Evolutionary conservation across 2,113 vertebrate species (phyloP).

Genomic region (Sinocyclocheilus anshuiensis): DNA sequence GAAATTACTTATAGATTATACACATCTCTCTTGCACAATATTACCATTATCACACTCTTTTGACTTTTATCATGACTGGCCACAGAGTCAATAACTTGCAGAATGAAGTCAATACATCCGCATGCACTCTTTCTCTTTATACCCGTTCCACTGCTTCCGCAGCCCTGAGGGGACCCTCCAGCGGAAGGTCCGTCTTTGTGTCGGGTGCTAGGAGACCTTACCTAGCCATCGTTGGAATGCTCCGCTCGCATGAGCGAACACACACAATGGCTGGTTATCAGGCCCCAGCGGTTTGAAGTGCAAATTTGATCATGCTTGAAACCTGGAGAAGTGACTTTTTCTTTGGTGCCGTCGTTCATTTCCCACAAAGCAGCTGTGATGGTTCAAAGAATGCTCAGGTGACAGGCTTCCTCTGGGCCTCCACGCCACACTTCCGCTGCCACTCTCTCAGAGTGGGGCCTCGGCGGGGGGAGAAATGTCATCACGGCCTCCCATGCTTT

Average conservation of each 20-base stretch:
- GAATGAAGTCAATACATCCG: not conserved
- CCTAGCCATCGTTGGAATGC: constrained; percentile 44
- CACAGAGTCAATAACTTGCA: not conserved
- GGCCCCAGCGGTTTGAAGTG: constrained; percentile 71
- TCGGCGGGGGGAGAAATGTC: not conserved
- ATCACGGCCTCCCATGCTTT: constrained; percentile 5
- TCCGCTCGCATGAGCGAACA: constrained; percentile 60
- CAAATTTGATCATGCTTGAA: constrained; percentile 77
- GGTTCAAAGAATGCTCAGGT: constrained; percentile 46
- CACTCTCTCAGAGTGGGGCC: not conserved
- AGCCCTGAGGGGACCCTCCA: constrained; percentile 45
- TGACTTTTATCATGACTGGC: constrained; percentile 15
- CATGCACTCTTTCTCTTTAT: not conserved
- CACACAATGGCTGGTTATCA: constrained; percentile 76
- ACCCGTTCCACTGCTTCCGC: not conserved
- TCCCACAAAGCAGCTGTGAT: constrained; percentile 30
- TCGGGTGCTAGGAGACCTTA: constrained; percentile 33
- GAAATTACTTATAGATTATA: not conserved
- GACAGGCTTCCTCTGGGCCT: constrained; percentile 32
- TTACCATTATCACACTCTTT: constrained; percentile 11
- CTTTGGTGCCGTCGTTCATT: constrained; percentile 17
- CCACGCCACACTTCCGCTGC: constrained; percentile 9
- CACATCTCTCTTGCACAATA: not conserved
- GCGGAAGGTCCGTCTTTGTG: constrained; percentile 25
- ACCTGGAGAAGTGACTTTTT: constrained; percentile 62